Base-by-base conservation (phyloP, 2,888 invertebrate species). In the Aphidius colemani region DNA sequence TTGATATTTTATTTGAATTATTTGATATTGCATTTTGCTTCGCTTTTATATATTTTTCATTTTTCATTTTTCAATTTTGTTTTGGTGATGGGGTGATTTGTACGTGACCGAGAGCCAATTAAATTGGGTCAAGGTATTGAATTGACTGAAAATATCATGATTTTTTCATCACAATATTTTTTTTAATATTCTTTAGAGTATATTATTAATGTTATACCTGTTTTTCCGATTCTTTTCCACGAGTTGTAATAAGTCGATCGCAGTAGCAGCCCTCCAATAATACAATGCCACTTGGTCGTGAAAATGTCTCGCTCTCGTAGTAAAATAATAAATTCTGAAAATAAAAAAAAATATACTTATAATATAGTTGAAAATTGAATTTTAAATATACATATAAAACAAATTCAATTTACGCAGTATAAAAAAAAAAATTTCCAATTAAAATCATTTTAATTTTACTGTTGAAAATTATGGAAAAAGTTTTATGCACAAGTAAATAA, bases 201-300 rank as follows among this genome's bases (percentile, higher is more conserved):
- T 11, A 11, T 11, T 49, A 1, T 0, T 43, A 51, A 55, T 59
- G 48, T 59, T 57, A 59, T 72, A 85, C 85, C 82, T 84, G 83
- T 73, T 83, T 84, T 65, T 85, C 85, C 8, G 74, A 72, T 61
- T 85, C 84, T 71, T 84, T 84, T 71, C 81, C 80, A 71, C 83
- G 83, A 2, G 87, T 83, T 64, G 89, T 88, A 80, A 91, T 90
- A 70, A 92, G 86, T 48, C 91, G 83, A 79, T 93, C 92, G 79
- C 93, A 93, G 84, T 94, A 95, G 73, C 94, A 94, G 0, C 95
- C 95, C 80, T 96, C 96, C 60, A 96, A 85, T 70, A 95, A 85
- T 30, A 95, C 86, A 13, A 95, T 90, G 0, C 95, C 95, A 0
- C 92, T 92, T 1, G 95, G 95, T 44, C 91, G 85, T 18, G 86